Evolutionary conservation across 1,140 invertebrate genomes (phyloP), one percentile per base, ranked within the genome.

Genomic region (Pseudomyrmex flavicornis): DNA sequence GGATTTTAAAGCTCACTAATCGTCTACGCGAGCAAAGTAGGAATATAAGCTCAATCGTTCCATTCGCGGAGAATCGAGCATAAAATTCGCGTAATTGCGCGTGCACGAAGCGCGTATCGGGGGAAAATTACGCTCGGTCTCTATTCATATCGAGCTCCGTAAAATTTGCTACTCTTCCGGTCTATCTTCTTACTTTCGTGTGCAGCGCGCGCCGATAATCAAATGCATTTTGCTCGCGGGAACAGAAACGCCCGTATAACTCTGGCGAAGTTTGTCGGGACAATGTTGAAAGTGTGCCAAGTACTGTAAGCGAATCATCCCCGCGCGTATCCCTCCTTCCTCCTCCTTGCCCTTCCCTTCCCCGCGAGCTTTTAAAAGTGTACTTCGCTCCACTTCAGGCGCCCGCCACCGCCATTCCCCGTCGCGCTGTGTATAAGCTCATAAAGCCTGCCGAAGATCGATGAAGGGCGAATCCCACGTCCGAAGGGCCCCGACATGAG

Each of bases 401-500:
- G 44, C 66, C 56, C 62, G n/a, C 44, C 54, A 13, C 54, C 62
- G n/a, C 44, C 54, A 13, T 54, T 52, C 50, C 44, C 63, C 62
- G 62, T 84, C 65, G 48, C 46, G 46, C 68, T 46, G 72, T 46
- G 66, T 82, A 35, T 35, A 86, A 83, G 80, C 85, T 83, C 85
- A 73, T 83, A 73, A 87, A 86, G 85, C 82, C 22, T 62, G 66
- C 63, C 35, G 79, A 83, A 83, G 85, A 87, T 87, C 86, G 86
- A 86, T 86, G 86, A 87, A 83, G 85, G 75, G 54, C 79, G 79
- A 85, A 87, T 87, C 84, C 35, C 77, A 58, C 84, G n/a, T 86
- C 70, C 77, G 85, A 82, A 82, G 35, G 26, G 26, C 44, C 69
- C 46, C 54, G 77, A 54, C 59, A 61, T 72, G 80, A 58, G 52